Base-by-base conservation (phyloP, 2,113 vertebrate species). In the Syrrhaptes paradoxus region DNA sequence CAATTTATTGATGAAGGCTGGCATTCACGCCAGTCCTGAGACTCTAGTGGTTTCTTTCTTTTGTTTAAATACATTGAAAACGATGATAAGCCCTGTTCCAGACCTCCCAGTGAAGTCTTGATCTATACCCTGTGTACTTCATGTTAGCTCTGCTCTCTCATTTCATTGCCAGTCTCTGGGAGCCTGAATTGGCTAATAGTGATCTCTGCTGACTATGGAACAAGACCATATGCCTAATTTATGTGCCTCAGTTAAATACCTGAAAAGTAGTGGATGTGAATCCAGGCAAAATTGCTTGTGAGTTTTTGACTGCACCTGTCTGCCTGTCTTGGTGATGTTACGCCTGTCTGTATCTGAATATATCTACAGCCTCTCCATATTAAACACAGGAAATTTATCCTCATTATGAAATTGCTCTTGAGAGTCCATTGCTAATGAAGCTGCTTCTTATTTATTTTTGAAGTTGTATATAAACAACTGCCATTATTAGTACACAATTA, bases 401-500 rank as follows among this genome's bases (percentile, higher is more conserved):
- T 97, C 87, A 90, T 96, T 96, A 96, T 90, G 79, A 96, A 91
- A 96, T 94, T 38, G 20, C 59, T 87, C 95, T 88, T 67, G 93
- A 96, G 97, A 94, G 93, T 87, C 79, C 87, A 72, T 81, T 96
- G 85, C 82, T 97, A 97, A 97, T 96, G 97, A 91, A 97, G 67
- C 61, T 90, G 49, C 80, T 52, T 67, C 89, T 96, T 97, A 95
- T 96, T 98, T 97, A 93, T 97, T 97, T 98, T 83, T 94, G 80
- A 96, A 96, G 66, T 86, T 95, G 71, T 87, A 87, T 93, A 94
- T 95, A 97, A 98, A 97, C 93, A 96, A 66, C 90, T 90, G 95
- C 67, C 71, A 93, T 97, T 98, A 97, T 97, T 97, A 97, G 91
- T 96, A 97, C 85, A 97, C 94, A 97, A 96, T 98, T 98, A 96